Evolutionary conservation across 2,888 invertebrate species (phyloP), one percentile per base, ranked within the genome.

Genomic region (Ophion costatus): DNA sequence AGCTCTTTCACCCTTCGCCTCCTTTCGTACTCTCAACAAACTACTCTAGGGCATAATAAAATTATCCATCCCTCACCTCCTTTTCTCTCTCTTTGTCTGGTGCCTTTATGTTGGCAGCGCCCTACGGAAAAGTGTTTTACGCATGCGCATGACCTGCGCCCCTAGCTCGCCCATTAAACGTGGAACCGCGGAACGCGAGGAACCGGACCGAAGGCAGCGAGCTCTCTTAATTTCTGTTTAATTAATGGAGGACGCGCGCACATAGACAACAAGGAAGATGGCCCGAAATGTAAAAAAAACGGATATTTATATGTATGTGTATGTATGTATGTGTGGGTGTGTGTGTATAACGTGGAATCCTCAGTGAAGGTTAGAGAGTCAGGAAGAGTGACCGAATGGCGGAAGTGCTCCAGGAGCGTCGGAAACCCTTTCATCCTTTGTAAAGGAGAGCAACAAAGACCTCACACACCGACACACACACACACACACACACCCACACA

Each of bases 371-470:
- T 67, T 66, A 57, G 64, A 59, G 51, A 56, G 70, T 76, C 79
- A 29, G 9, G 75, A 57, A 78, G 85, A 86, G 84, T 79, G 76
- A 75, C 38, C 67, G 75, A 83, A 84, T 76, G 82, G 51, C 86
- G 83, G 83, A 85, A 86, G 86, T 83, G 71, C 79, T 85, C 79
- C 80, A 57, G 84, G 76, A 84, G 82, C 69, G 81, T 81, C 83
- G 84, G 84, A 87, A 84, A 74, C 85, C 85, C 85, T 86, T 87
- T 86, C 82, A 87, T 85, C 85, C 29, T 87, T 87, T 84, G 84
- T 84, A 85, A 86, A 83, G 64, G 71, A 64, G 63, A 80, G 64
- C 29, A 80, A 66, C 57, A 61, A 71, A 80, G 61, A 75, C 22
- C 33, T 22, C 56, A 71, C 57, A 73, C 20, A 22, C 33, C n/a